phyloP scores from a whole-genome alignment of 2,888 invertebrate species.

The Caenorhabditis panamensis region DNA sequence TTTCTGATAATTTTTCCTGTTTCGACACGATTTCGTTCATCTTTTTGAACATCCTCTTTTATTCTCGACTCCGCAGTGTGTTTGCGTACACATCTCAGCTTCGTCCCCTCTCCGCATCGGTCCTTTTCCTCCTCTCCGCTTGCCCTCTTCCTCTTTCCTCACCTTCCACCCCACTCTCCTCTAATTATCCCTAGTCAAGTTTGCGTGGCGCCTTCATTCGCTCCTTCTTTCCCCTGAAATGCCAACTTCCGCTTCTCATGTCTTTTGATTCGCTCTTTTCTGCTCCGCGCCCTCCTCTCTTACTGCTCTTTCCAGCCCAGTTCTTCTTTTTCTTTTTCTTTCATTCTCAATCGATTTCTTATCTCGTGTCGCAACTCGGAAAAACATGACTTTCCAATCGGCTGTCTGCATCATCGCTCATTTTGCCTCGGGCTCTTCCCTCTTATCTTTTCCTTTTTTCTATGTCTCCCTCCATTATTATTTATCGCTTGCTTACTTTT shows the following conservation, averaged over 20 bases:
- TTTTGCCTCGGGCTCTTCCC: not conserved
- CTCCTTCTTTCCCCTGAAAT: too few species aligned
- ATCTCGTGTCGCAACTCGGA: not conserved
- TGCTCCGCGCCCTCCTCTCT: not conserved
- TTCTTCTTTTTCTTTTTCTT: too few species aligned
- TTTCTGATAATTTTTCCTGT: too few species aligned
- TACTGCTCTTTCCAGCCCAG: not conserved
- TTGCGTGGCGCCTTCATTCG: too few species aligned
- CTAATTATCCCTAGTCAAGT: too few species aligned
- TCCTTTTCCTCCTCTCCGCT: not conserved
- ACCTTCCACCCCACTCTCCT: too few species aligned
- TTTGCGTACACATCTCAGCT: not conserved
- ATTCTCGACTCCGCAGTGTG: not conserved
- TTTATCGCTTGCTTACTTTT: not conserved
- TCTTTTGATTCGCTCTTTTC: too few species aligned
- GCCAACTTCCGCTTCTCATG: too few species aligned
- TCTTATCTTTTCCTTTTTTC: not conserved
- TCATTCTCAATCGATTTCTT: conserved; percentile 10
- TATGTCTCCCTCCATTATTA: not conserved
- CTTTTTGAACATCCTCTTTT: not conserved
- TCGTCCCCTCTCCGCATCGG: not conserved
- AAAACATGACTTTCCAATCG: conserved; percentile 7
- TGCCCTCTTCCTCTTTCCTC: not conserved
- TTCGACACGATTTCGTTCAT: not conserved
- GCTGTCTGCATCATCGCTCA: conserved; percentile 3